Base-by-base conservation (phyloP, 2,113 vertebrate species). In the Mustelus asterias region DNA sequence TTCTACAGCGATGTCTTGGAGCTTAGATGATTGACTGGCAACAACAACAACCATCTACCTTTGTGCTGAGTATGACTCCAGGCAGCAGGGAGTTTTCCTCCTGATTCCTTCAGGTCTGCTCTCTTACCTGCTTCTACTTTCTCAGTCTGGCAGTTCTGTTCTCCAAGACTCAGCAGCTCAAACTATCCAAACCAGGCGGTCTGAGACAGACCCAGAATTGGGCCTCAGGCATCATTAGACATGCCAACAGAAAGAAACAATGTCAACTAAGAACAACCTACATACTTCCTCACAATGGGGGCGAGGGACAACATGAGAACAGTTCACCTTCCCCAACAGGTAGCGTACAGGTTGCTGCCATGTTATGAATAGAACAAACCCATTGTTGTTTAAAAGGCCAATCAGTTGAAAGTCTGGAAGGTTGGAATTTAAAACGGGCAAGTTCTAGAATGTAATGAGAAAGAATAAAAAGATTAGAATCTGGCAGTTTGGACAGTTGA, bases 401-500 rank as follows among this genome's bases (percentile, higher is more conserved):
- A 29, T 89, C 58, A 14, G 58, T 63, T 63, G 33, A 7, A 65
- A 65, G 58, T 92, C 60, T 65, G 89, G 89, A 92, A 92, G 6
- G 8, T 60, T 37, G 89, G 33, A n/a, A 18, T 65, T 92, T 92
- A 14, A 92, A 92, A 22, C 58, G 1, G 58, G 33, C 33, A 33
- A n/a, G 58, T 92, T 92, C 89, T 65, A 92, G 89, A 92, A 92
- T 60, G 48, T 11, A 89, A 33, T 63, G 13, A 20, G 33, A 92
- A 65, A 22, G 7, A 37, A 92, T 63, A 60, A 63, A 90, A 90
- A 63, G 54, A 6, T 60, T 33, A 92, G 58, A 65, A 63, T 16
- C 58, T 92, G 89, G 29, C 89, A 63, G 89, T 92, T 90, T 92
- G 37, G 16, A 65, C 58, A 37, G 89, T 92, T 92, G 58, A 92